A percentile compares a stretch with the other conserved stretches of the same genome.
Conservation (phyloP, 1,140 invertebrate genomes). For the Vollenhovia emeryi region DNA sequence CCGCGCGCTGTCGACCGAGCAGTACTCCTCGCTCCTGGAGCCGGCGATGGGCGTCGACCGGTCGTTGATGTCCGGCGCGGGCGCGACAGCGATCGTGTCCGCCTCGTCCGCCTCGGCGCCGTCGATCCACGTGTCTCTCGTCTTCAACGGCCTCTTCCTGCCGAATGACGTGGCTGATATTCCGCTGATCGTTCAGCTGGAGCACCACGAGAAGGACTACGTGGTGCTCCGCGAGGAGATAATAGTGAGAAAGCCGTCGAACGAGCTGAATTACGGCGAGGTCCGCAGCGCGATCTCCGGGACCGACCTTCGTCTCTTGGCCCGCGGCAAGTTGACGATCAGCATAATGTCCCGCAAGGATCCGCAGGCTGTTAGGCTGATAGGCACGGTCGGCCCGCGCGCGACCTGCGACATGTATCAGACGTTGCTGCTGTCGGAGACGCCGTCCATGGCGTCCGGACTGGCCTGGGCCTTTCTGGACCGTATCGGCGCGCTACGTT, state of each 20-base stretch:
- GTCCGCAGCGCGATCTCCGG: conserved; percentile 90
- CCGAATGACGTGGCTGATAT: conserved; percentile 88
- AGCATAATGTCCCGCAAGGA: conserved; percentile 88
- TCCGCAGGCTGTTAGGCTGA: conserved; percentile 87
- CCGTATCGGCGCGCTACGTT: conserved; percentile 89
- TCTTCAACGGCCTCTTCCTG: conserved; percentile 93
- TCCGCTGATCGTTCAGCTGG: conserved; percentile 89
- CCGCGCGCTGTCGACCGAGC: conserved; percentile 90
- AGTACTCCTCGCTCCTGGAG: conserved; percentile 93
- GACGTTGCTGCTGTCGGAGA: conserved; percentile 86
- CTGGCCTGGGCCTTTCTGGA: conserved; percentile 93
- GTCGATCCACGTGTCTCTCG: conserved; percentile 92
- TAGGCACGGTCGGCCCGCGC: conserved; percentile 89
- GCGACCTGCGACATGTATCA: conserved; percentile 94
- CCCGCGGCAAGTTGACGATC: conserved; percentile 89
- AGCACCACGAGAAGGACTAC: conserved; percentile 89
- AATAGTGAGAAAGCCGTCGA: conserved; percentile 89
- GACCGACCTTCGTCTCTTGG: conserved; percentile 89
- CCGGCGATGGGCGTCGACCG: conserved; percentile 86
- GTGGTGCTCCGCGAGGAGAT: conserved; percentile 90
- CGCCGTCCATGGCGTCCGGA: conserved; percentile 86
- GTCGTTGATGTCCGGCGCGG: conserved; percentile 87
- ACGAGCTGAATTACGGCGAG: conserved; percentile 91
- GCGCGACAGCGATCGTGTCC: conserved; percentile 94
- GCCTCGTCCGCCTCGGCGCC: conserved; percentile 91